Evolutionary conservation across 2,797 vertebrate species (phyloP).

Genomic region (Microctenopoma stevenorrisi): DNA sequence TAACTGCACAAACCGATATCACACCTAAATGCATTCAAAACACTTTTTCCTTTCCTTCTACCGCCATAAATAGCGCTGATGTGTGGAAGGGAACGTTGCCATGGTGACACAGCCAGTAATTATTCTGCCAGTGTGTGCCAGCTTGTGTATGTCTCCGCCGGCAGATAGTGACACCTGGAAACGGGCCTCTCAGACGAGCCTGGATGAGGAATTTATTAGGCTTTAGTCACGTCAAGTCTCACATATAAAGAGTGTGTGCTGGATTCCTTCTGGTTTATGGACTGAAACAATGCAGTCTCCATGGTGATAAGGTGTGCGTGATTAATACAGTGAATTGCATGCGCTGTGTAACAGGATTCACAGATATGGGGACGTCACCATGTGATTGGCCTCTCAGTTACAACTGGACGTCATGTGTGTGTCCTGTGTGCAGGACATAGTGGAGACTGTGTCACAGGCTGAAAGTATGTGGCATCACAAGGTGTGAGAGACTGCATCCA

Average conservation of each 20-base stretch:
- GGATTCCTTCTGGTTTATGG: background rate
- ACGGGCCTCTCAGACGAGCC: constrained; percentile 4
- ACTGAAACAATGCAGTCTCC: background rate
- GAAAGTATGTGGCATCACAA: constrained; percentile 14
- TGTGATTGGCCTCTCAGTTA: constrained; percentile 56
- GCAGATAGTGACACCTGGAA: constrained; percentile 63
- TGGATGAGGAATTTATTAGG: constrained; percentile 1
- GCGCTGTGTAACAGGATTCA: constrained; percentile 33
- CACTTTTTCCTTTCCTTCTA: constrained; percentile 10
- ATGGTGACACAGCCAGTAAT: constrained; percentile 78
- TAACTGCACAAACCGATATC: background rate
- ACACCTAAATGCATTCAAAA: constrained; percentile 30
- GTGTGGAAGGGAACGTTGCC: constrained; percentile 72
- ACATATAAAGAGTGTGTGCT: background rate
- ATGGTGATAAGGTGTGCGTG: background rate
- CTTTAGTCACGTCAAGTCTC: background rate
- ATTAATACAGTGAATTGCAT: constrained; percentile 6
- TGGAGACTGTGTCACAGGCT: background rate
- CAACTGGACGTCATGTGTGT: constrained; percentile 30
- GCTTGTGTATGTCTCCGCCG: constrained; percentile 1
- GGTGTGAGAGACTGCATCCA: constrained; percentile 13
- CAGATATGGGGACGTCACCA: constrained; percentile 46
- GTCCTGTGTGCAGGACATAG: constrained; percentile 1
- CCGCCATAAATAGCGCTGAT: constrained; percentile 70
- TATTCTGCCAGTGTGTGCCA: constrained; percentile 54